A percentile compares a stretch with the other conserved stretches of the same genome.
Evolutionary conservation across 1,140 invertebrate species (phyloP).

Genomic region (Drosophila bocqueti): DNA sequence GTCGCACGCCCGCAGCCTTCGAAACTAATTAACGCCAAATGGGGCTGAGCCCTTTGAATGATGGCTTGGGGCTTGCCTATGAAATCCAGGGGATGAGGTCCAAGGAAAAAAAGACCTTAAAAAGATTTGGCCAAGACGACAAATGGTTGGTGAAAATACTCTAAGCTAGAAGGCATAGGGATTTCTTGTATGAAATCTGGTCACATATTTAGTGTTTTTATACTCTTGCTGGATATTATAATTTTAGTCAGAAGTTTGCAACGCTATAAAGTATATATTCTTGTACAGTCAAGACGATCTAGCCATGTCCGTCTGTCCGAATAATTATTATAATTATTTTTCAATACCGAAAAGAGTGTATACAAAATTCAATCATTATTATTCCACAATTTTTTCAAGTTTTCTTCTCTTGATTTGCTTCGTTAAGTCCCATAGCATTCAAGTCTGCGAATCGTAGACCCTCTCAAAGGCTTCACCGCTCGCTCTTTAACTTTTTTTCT

Average conservation of each 20-base stretch:
- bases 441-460: constrained; percentile 5
- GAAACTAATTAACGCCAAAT: constrained; percentile 81
- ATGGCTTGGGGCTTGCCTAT: constrained; percentile 25
- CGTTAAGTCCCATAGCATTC: constrained; percentile 39
- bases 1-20: constrained; percentile 72
- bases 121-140: constrained; percentile 25
- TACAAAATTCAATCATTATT: neutral
- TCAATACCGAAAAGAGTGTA: neutral
- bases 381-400: neutral
- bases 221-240: too few species aligned
- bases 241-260: too few species aligned
- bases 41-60: constrained; percentile 53
- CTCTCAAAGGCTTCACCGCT: constrained; percentile 14
- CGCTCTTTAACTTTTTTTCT: constrained; percentile 17
- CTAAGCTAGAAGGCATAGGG: neutral
- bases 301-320: too few species aligned
- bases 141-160: constrained; percentile 2
- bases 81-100: neutral
- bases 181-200: neutral
- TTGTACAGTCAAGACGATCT: too few species aligned
- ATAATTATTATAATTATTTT: neutral
- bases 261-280: too few species aligned
- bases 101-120: constrained; percentile 1
- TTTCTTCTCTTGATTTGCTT: constrained; percentile 42
- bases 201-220: neutral